Evolutionary conservation across 2,113 vertebrate genomes (phyloP), one percentile per base, ranked within the genome.

Genomic region (Hirundichthys speculiger): DNA sequence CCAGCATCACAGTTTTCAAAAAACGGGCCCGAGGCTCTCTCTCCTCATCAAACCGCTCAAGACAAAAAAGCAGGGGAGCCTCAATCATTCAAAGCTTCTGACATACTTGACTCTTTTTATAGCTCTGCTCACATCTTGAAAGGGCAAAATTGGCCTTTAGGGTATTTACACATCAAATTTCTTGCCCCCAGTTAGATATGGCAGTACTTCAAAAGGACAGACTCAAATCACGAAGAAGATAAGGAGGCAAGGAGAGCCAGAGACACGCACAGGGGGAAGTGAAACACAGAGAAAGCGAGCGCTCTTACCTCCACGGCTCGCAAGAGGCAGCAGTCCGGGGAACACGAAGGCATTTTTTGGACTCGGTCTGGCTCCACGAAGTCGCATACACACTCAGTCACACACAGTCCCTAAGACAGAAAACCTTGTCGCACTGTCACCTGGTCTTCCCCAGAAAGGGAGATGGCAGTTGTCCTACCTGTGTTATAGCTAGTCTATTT

Each of bases 341-440:
- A 96, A 90, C 93, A 95, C 89, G 95, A 96, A 83, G 96, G 96
- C 94, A 97, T 96, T 94, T 34, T 93, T 92, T 89, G 92, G 90
- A 86, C 47, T 75, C 68, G 83, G 78, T 69, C 75, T 60, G 87
- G 79, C 90, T 93, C 86, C 72, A 46, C 56, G 49, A 75, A 57
- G 76, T 62, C 77, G 69, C 77, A 53, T 62, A 58, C 73, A 21
- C 64, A 48, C 67, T 34, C 69, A 65, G 64, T 75, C 64, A 61
- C 64, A 43, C 75, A 64, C 75, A 79, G 71, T 67, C 64, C 46
- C 55, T 41, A 25, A 78, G 20, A 82, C 50, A 66, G 54, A 66
- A 81, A 53, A 43, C 21, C 77, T 54, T 15, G 66, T 57, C 54
- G 56, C 42, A 64, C 46, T 68, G 47, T 59, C 42, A 47, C 64